These are phyloP conservation scores for Acronicta leporina DNA, from an alignment of 2,888 invertebrate genomes.

Conservation along the genomic window DNA sequence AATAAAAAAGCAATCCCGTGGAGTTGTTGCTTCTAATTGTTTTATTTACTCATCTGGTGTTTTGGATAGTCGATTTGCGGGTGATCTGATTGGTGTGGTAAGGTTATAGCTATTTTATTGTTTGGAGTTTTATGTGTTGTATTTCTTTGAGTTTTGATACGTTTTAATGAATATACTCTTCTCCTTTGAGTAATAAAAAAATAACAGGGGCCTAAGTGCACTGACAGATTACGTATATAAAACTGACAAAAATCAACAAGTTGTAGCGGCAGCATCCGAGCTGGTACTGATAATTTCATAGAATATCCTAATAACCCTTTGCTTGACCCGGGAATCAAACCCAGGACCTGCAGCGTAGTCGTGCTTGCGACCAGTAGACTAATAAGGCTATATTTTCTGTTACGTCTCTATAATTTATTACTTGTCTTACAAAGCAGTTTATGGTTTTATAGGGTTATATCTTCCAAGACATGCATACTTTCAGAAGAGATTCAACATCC, in stretches of 20 bases:
- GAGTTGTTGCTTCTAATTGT: constrained; percentile 54
- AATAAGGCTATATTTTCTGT: background rate
- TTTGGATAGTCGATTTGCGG: constrained; percentile 26
- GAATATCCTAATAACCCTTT: too few species aligned
- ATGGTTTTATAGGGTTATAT: constrained; percentile 35
- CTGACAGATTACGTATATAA: too few species aligned
- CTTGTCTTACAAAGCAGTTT: constrained; percentile 28
- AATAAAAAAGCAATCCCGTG: constrained; percentile 56
- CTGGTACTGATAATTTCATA: too few species aligned
- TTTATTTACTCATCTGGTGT: constrained; percentile 57
- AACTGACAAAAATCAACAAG: too few species aligned
- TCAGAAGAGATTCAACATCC: constrained; percentile 99
- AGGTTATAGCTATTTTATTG: constrained; percentile 28
- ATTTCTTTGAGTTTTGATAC: background rate
- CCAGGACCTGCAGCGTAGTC: too few species aligned
- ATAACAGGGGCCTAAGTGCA: too few species aligned
- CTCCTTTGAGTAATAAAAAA: too few species aligned
- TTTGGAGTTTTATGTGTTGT: constrained; percentile 13
- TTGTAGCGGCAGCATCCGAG: too few species aligned
- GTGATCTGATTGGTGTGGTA: constrained; percentile 29
- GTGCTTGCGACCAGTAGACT: too few species aligned
- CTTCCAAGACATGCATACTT: constrained; percentile 74
- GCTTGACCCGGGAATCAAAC: too few species aligned
- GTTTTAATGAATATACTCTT: too few species aligned
- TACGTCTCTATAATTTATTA: constrained; percentile 25